Conservation (phyloP, 2,113 vertebrate genomes). For the Apaloderma vittatum region DNA sequence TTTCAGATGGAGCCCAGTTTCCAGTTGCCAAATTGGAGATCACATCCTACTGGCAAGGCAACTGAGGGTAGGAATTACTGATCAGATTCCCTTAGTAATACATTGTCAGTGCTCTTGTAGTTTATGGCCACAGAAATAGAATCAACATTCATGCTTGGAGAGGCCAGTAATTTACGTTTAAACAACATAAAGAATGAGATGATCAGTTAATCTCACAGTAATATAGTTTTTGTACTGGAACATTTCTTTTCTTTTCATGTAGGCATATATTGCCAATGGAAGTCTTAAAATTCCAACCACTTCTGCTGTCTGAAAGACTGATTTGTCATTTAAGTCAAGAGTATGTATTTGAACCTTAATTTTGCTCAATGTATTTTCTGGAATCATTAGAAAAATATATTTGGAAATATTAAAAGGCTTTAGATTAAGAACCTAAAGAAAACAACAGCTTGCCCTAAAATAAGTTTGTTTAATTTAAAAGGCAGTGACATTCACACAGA, state of each 20-base stretch:
- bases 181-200: not conserved
- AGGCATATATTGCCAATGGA: not conserved
- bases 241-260: not conserved
- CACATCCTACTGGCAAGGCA: not conserved
- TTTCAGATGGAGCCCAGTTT: not conserved
- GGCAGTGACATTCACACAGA: not conserved
- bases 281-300: not conserved
- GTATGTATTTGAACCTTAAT: not conserved
- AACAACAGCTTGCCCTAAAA: not conserved
- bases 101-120: not conserved
- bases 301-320: not conserved
- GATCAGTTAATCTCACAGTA: not conserved
- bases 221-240: not conserved
- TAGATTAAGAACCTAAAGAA: not conserved
- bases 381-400: not conserved
- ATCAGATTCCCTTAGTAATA: not conserved
- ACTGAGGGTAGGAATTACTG: not conserved
- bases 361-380: not conserved
- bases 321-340: slow-evolving; percentile 16
- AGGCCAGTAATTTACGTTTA: not conserved
- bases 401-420: not conserved
- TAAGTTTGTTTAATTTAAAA: not conserved
- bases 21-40: not conserved
- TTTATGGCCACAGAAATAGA: not conserved
- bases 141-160: not conserved